Conservation (phyloP, 2,888 invertebrate species). For the Onthophagus sagittarius region DNA sequence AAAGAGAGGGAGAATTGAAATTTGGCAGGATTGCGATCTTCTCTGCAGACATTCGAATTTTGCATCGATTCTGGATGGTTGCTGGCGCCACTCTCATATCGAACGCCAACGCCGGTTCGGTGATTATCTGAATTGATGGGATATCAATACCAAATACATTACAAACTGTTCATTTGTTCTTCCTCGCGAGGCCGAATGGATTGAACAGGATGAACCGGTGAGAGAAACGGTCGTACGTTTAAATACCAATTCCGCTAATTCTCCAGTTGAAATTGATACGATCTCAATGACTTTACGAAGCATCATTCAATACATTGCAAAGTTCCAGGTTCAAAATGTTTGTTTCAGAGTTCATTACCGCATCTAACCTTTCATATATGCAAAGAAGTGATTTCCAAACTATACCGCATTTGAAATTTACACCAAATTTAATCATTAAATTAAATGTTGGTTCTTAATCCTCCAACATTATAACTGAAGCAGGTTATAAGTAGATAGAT, state of each 20-base stretch:
- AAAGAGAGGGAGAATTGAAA: background rate
- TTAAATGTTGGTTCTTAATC: too few relatives aligned
- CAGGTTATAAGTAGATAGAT: too few relatives aligned
- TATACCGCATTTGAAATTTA: too few relatives aligned
- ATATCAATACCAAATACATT: slow-evolving; percentile 22
- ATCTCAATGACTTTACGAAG: background rate
- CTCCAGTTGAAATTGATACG: background rate
- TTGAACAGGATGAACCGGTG: background rate
- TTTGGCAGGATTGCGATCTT: background rate
- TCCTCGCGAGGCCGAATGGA: background rate
- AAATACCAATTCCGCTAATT: slow-evolving; percentile 3
- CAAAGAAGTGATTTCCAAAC: too few relatives aligned
- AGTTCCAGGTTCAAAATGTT: background rate
- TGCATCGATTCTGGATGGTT: background rate
- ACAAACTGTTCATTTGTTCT: slow-evolving; percentile 22
- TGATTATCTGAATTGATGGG: slow-evolving; percentile 21
- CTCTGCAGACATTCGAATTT: background rate
- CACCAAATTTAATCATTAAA: too few relatives aligned
- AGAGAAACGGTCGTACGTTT: background rate
- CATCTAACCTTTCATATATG: background rate
- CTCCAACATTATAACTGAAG: too few relatives aligned
- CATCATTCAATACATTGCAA: background rate
- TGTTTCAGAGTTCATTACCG: background rate
- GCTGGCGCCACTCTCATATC: background rate
- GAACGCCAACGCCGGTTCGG: slow-evolving; percentile 9